Percentiles rank a stretch among this genome's conserved stretches.
Evolutionary conservation across 1,140 invertebrate genomes (phyloP).

Genomic region (Diprion similis): DNA sequence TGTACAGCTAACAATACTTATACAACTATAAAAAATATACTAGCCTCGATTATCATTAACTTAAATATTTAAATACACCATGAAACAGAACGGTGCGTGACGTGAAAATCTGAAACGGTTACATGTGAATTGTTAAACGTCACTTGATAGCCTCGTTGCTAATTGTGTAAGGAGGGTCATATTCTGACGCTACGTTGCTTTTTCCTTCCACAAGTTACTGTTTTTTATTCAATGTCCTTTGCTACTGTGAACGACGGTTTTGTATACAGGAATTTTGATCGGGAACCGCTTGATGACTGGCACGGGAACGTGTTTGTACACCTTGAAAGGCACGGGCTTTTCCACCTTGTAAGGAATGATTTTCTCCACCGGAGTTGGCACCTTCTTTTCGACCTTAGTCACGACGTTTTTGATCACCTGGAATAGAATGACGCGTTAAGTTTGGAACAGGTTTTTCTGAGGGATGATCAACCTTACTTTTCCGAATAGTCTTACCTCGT

Average conservation of each 20-base stretch:
- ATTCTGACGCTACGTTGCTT: no score
- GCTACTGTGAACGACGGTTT: constrained; percentile 42
- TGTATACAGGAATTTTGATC: constrained; percentile 53
- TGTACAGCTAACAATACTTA: not conserved
- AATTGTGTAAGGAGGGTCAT: no score
- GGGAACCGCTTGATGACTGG: constrained; percentile 57
- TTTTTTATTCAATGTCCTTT: constrained; percentile 30
- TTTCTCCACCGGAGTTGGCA: constrained; percentile 48
- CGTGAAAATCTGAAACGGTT: not conserved
- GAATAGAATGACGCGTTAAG: constrained; percentile 25
- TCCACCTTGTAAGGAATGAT: constrained; percentile 47
- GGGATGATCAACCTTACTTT: not conserved
- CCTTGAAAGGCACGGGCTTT: constrained; percentile 62
- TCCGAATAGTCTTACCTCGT: constrained; percentile 30
- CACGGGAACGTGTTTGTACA: constrained; percentile 59
- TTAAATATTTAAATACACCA: not conserved
- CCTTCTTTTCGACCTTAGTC: constrained; percentile 58
- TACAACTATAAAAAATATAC: not conserved
- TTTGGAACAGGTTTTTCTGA: constrained; percentile 6
- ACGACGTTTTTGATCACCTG: constrained; percentile 58
- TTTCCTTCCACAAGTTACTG: no score
- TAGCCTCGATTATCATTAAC: not conserved
- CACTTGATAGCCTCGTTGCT: no score
- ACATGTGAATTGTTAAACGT: not conserved
- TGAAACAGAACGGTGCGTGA: not conserved